phyloP scores from a whole-genome alignment of 2,113 vertebrate species.

The Callocephalon fimbriatum region DNA sequence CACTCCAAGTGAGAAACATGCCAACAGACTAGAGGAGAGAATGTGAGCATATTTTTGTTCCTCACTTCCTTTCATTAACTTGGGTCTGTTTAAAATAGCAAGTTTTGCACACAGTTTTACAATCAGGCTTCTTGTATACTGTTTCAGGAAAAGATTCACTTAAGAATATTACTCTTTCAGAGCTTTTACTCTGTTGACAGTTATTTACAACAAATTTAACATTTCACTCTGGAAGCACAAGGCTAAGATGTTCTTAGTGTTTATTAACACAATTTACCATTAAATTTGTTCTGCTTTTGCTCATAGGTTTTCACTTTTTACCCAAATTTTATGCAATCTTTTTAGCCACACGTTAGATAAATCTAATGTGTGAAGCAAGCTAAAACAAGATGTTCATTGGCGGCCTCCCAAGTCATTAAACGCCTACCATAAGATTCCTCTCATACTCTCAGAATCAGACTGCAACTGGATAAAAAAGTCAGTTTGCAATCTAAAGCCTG shows the following conservation, averaged over 20 bases:
- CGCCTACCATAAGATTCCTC: conserved; percentile 55
- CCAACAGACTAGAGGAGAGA: neutral
- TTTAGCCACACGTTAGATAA: neutral
- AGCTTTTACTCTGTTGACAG: neutral
- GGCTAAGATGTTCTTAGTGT: neutral
- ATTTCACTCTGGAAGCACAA: neutral
- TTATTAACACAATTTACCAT: neutral
- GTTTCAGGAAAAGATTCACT: neutral
- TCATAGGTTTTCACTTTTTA: conserved; percentile 13
- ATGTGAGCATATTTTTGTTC: neutral
- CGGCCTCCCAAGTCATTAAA: conserved; percentile 52
- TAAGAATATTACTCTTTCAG: neutral
- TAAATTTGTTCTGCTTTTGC: neutral
- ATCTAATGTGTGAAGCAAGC: conserved; percentile 41
- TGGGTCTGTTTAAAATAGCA: neutral
- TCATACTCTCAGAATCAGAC: conserved; percentile 46
- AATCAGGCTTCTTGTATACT: neutral
- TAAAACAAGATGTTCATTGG: conserved; percentile 54
- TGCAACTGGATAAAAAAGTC: neutral
- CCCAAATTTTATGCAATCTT: neutral
- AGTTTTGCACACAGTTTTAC: neutral
- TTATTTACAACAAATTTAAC: neutral
- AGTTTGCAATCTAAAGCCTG: neutral
- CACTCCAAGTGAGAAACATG: fast-evolving
- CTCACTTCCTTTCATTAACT: neutral